These are phyloP conservation scores for Diadophis punctatus DNA, from an alignment of 2,113 vertebrate genomes.

Conservation along the genomic window DNA sequence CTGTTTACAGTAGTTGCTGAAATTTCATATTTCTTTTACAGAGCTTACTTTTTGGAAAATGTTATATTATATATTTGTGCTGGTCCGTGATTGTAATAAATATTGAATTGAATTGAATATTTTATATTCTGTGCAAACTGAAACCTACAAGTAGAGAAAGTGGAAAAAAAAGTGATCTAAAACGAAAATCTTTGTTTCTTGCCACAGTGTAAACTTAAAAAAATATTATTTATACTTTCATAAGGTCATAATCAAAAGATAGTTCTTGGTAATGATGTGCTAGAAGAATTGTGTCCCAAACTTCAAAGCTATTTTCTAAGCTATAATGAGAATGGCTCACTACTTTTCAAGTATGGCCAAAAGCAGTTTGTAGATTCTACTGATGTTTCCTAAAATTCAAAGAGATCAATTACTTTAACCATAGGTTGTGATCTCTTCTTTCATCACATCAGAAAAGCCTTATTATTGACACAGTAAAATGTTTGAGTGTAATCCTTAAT, in stretches of 20 bases:
- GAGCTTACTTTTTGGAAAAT: conserved; percentile 50
- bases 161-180: conserved; percentile 71
- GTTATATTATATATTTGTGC: conserved; percentile 40
- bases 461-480: conserved; percentile 57
- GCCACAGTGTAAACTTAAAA: conserved; percentile 71
- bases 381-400: conserved; percentile 70
- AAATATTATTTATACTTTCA: conserved; percentile 77
- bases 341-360: conserved; percentile 71
- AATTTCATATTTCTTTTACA: conserved; percentile 56
- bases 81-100: neutral
- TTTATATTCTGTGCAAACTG: conserved; percentile 33
- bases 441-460: conserved; percentile 64
- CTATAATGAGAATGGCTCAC: conserved; percentile 78
- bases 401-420: conserved; percentile 64
- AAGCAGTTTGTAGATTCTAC: conserved; percentile 75
- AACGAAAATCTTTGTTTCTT: conserved; percentile 70
- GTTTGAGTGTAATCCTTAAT: conserved; percentile 46
- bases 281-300: conserved; percentile 75
- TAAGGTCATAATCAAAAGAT: conserved; percentile 83
- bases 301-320: conserved; percentile 81
- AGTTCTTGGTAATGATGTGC: conserved; percentile 77
- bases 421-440: conserved; percentile 64
- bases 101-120: neutral
- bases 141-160: conserved; percentile 52
- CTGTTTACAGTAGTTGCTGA: conserved; percentile 55